Base-by-base conservation (phyloP, 1,140 invertebrate genomes). In the Scylla paramamosain region DNA sequence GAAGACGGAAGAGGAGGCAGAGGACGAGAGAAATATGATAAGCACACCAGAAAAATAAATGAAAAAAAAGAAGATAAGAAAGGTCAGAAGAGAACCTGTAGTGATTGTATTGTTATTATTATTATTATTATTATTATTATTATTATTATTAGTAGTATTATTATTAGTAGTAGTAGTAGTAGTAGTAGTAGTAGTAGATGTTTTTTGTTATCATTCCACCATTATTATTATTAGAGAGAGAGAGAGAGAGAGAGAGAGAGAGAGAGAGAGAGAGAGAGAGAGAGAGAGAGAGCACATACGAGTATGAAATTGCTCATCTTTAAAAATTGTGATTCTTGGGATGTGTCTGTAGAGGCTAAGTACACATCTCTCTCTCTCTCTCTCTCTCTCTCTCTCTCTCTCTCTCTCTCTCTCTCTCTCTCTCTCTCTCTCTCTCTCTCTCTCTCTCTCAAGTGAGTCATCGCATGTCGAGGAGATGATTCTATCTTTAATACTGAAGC, bases 361-460 rank as follows among this genome's bases (percentile, higher is more conserved):
- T 39, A 39, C 39, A 29, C 14, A 29, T 46, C 87, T 88, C 87
- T 88, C 87, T 88, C 87, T 88, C 87, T 88, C 87, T 88, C 87
- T 88, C 87, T 88, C 87, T 88, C 87, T 88, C 31, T 88, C 87
- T 29, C 87, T 88, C 31, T 88, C 87, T 48, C 46, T 45, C 32
- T 45, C 25, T 45, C 32, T 45, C 48, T 52, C 32, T 88, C 86
- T 88, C 86, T 88, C 86, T 46, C 86, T 88, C 86, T 46, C 31
- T 88, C 86, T 88, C 86, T 88, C 86, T 88, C 86, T 88, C 86
- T 88, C 86, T 88, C 86, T 88, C 86, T 88, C 67, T 77, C 67
- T 77, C 67, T 77, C 67, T 77, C 25, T 77, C 67, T 1, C 8
- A 20, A n/a, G 67, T 77, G 32, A 45, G 32, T 88, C 86, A 45